Percentiles rank a stretch among this genome's conserved stretches.
phyloP scores from a whole-genome alignment of 2,888 invertebrate species.

The Gisinianus flammeolus region DNA sequence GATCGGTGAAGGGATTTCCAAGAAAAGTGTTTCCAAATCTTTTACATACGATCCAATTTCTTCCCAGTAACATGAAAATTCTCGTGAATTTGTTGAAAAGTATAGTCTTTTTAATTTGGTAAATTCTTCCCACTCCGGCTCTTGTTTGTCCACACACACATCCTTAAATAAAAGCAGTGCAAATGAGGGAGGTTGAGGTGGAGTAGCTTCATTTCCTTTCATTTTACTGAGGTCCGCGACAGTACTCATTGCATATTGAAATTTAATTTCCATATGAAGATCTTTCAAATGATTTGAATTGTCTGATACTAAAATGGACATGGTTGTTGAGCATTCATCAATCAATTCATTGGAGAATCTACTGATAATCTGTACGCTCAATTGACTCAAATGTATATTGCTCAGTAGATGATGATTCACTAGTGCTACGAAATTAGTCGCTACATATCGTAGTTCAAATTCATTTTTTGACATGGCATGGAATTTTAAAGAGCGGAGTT shows the following conservation, averaged over 20 bases:
- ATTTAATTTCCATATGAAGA: conserved; percentile 17
- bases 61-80: conserved; percentile 15
- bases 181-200: neutral
- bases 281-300: neutral
- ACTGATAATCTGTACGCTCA: conserved; percentile 14
- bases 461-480: conserved; percentile 3
- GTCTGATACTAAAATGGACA: conserved; percentile 9
- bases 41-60: neutral
- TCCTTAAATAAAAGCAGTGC: neutral
- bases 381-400: neutral
- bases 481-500: neutral
- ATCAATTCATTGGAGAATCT: conserved; percentile 1
- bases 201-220: neutral
- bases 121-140: conserved; percentile 10
- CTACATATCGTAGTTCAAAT: conserved; percentile 5
- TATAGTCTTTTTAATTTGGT: conserved; percentile 4
- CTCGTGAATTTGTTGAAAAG: neutral
- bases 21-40: neutral
- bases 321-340: conserved; percentile 5
- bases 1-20: neutral
- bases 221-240: neutral
- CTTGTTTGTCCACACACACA: neutral
- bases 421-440: neutral
- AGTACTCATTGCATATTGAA: neutral
- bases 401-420: neutral